Evolutionary conservation across 2,113 vertebrate species (phyloP), one percentile per base, ranked within the genome.

Genomic region (Sakesphorus luctuosus): DNA sequence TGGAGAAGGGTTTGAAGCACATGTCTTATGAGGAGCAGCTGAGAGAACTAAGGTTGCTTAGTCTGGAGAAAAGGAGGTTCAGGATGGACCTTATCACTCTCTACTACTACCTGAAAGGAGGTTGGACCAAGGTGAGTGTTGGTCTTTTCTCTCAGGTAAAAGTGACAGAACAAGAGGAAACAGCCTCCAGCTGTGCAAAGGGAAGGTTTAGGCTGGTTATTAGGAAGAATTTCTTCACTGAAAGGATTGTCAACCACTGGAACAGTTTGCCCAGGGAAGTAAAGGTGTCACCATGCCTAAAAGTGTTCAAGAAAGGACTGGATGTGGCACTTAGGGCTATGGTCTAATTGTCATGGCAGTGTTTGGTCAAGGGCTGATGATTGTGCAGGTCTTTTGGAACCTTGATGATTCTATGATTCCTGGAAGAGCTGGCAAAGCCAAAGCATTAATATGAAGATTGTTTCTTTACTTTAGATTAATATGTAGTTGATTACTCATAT

Each of bases 81-180:
- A 11, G 23, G 5, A 11, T 2, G 8, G 11, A 24, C 10, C 3
- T 67, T 19, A 13, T 29, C 2, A 2, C 33, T 44, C 8, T 59
- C 44, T 44, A 7, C 11, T n/a, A 4, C 7, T 2, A 2, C 23
- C 21, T 44, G 52, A 44, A 52, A 59, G 23, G 15, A 44, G 23
- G 8, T 1, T 4, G 14, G 4, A 19, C 44, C 15, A 11, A 36
- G 11, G 18, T 26, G 9, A 9, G 3, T 24, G 13, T 50, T 0
- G 0, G 14, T 44, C 52, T 44, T 50, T 74, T 59, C 26, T 52
- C 12, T 28, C 6, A 50, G 35, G 23, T 7, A 9, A 24, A 52
- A 13, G 8, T 28, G 21, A 28, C 11, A 68, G 3, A 17, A 16
- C 5, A 43, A 24, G 33, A 19, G 12, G 33, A 59, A 36, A 31